These are phyloP conservation scores for Bombus picipes DNA, from an alignment of 1,140 invertebrate genomes.

Conservation along the genomic window DNA sequence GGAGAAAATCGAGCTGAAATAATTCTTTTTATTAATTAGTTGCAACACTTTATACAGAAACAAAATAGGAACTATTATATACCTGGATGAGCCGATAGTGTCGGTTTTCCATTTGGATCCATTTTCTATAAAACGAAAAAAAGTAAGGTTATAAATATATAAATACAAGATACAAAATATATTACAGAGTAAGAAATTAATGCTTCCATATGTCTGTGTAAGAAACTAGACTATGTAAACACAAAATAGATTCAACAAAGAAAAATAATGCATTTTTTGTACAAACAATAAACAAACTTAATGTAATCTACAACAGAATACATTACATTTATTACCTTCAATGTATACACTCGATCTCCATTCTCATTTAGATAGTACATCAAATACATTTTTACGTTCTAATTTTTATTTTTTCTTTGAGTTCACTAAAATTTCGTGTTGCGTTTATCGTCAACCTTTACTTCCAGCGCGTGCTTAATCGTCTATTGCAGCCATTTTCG, in stretches of 20 bases:
- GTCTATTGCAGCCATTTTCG: no score
- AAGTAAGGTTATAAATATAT: neutral
- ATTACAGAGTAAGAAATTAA: neutral
- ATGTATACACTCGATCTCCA: conserved; percentile 88
- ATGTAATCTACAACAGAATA: neutral
- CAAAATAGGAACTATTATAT: conserved; percentile 47
- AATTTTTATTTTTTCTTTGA: neutral
- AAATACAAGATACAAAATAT: neutral
- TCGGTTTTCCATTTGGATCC: conserved; percentile 90
- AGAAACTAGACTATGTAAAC: conserved; percentile 11
- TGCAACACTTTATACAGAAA: neutral
- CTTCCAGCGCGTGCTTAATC: neutral
- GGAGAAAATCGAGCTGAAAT: conserved; percentile 95
- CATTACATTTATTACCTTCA: conserved; percentile 84
- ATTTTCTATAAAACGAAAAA: conserved; percentile 84
- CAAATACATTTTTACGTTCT: conserved; percentile 86
- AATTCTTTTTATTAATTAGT: conserved; percentile 43
- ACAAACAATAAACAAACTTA: neutral
- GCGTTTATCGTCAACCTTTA: neutral
- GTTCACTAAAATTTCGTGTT: neutral
- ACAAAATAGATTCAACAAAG: neutral
- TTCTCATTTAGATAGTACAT: conserved; percentile 89
- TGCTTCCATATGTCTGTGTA: neutral
- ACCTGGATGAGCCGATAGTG: conserved; percentile 94
- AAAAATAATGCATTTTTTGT: conserved; percentile 12